Evolutionary conservation across 2,797 vertebrate species (phyloP), one percentile per base, ranked within the genome.

Genomic region (Anabacerthia variegaticeps): DNA sequence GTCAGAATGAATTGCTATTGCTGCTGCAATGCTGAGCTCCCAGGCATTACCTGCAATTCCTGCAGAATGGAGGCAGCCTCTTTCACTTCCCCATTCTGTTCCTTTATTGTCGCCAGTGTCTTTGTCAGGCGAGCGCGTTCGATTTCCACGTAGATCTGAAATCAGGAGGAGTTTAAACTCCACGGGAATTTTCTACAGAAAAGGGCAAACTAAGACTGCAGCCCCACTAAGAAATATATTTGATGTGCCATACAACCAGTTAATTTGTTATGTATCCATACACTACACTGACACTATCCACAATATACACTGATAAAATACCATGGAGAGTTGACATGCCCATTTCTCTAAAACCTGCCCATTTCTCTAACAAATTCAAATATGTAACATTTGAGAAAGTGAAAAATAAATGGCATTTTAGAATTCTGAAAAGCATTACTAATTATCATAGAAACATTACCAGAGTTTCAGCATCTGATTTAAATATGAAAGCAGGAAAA

Each of bases 121-220:
- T 99, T 99, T 16, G 99, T 99, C 87, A 99, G 98, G 61, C 99
- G 98, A 51, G 99, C 99, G 12, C 99, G 99, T 92, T 99, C 99
- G 14, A 99, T 99, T 98, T 99, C 99, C 75, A 99, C 99, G 43
- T 99, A 99, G 75, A 99, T 99, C 99, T 99, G 96, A 36, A 89
- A 85, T 43, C 84, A 69, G 24, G 34, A 78, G 44, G 15, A 55
- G 61, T n/a, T 85, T 23, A 22, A 83, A 66, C 14, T 18, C n/a
- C 15, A 27, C 0, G 20, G 54, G 4, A 22, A 51, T 81, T 51
- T 39, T 66, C 58, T 51, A 4, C 36, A 48, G 18, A 68, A 32
- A 15, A 67, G 93, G 55, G 75, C 18, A 85, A 63, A 44, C 80
- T 94, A 86, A 86, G 22, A 89, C 21, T 43, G 61, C 27, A 68